phyloP scores from a whole-genome alignment of 1,140 invertebrate species.

The Parasteatoda tepidariorum region DNA sequence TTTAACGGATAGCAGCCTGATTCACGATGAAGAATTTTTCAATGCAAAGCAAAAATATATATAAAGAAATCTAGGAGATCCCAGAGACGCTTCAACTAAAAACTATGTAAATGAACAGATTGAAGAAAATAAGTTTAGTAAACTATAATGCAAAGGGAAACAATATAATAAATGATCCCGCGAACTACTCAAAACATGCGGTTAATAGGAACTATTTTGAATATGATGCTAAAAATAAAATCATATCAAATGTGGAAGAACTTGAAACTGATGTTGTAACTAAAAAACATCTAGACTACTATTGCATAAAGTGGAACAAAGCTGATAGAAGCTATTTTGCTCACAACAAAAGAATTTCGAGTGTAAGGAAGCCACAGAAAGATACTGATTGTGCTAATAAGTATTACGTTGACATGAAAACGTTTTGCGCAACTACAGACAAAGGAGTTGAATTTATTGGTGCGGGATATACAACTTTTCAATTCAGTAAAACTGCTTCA shows the following conservation, averaged over 20 bases:
- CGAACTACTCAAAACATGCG: no score
- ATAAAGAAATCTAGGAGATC: neutral
- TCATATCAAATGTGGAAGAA: neutral
- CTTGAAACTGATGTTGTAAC: no score
- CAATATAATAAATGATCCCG: neutral
- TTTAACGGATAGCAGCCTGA: neutral
- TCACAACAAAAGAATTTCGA: no score
- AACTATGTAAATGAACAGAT: no score
- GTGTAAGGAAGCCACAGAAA: no score
- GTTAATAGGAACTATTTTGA: no score
- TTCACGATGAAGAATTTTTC: neutral
- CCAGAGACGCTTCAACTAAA: neutral
- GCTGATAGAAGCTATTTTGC: no score
- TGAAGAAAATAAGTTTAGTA: no score
- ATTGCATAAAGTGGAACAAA: no score
- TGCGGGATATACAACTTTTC: neutral
- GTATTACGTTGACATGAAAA: neutral
- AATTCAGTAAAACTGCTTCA: neutral
- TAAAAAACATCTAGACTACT: no score
- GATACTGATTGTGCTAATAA: neutral
- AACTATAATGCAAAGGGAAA: neutral
- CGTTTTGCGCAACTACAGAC: neutral
- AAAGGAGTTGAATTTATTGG: neutral
- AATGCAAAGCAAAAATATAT: neutral
- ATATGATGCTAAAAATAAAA: no score